phyloP scores from a whole-genome alignment of 2,113 vertebrate genomes.

The Cephalopholis sonnerati region DNA sequence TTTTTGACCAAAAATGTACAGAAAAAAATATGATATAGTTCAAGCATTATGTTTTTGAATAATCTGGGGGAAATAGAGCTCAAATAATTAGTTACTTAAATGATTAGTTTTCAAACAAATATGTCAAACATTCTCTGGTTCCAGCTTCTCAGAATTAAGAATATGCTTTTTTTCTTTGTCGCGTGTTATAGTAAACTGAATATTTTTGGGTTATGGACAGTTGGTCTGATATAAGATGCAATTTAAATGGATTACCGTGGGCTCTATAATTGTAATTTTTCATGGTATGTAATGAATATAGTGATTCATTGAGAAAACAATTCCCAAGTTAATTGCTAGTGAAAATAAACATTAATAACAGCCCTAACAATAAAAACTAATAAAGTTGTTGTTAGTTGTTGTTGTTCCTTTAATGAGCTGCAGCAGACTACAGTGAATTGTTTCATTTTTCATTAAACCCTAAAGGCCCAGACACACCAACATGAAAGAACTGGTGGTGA shows the following conservation, averaged over 20 bases:
- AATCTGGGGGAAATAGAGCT: not conserved
- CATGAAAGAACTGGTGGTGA: too few species aligned
- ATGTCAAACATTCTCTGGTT: too few species aligned
- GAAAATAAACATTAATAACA: not conserved
- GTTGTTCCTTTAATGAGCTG: not conserved
- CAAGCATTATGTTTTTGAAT: not conserved
- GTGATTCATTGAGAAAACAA: not conserved
- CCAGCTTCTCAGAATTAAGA: too few species aligned
- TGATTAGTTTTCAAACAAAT: too few species aligned
- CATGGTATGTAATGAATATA: too few species aligned
- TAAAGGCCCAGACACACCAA: too few species aligned
- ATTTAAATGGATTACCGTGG: not conserved
- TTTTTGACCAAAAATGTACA: not conserved
- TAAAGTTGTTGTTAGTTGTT: too few species aligned
- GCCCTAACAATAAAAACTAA: too few species aligned
- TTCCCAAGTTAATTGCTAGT: not conserved
- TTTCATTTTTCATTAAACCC: too few species aligned
- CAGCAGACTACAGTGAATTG: not conserved
- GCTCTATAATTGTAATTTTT: not conserved
- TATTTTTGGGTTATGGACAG: not conserved
- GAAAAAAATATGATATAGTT: not conserved
- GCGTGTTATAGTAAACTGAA: too few species aligned
- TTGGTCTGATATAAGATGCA: not conserved
- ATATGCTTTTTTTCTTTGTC: too few species aligned
- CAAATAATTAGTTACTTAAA: not conserved